Conservation (phyloP, 2,888 invertebrate species). For the Synanthedon tipuliformis region DNA sequence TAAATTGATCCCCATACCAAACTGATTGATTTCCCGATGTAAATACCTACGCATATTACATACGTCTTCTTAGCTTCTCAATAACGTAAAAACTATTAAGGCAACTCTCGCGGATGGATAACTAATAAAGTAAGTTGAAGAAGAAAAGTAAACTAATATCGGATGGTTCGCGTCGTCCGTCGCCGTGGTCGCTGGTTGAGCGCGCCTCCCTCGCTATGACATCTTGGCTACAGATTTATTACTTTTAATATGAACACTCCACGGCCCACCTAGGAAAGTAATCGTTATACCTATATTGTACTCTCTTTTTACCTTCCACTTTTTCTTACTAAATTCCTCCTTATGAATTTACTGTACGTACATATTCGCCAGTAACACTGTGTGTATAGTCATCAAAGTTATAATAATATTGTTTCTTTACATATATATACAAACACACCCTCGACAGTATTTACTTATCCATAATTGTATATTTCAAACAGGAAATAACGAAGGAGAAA, state of each 20-base stretch:
- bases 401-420: no score
- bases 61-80: constrained; percentile 42
- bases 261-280: constrained; percentile 30
- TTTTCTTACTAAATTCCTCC: no score
- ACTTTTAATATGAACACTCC: constrained; percentile 54
- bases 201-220: constrained; percentile 17
- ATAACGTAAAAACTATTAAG: constrained; percentile 61
- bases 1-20: no score
- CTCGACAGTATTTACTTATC: background rate
- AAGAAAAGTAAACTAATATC: constrained; percentile 72
- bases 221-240: constrained; percentile 56
- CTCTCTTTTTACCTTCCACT: constrained; percentile 5
- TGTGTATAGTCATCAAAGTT: no score
- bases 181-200: constrained; percentile 21
- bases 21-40: no score
- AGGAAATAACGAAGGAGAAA: constrained; percentile 10
- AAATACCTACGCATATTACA: constrained; percentile 13
- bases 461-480: background rate
- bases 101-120: constrained; percentile 52
- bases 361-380: no score
- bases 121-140: constrained; percentile 69
- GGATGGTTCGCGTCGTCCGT: constrained; percentile 46
- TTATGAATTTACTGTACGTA: no score
- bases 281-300: constrained; percentile 23
- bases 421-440: background rate